These are phyloP conservation scores for Chloroceryle inda DNA, from an alignment of 2,797 vertebrate species.

Conservation along the genomic window DNA sequence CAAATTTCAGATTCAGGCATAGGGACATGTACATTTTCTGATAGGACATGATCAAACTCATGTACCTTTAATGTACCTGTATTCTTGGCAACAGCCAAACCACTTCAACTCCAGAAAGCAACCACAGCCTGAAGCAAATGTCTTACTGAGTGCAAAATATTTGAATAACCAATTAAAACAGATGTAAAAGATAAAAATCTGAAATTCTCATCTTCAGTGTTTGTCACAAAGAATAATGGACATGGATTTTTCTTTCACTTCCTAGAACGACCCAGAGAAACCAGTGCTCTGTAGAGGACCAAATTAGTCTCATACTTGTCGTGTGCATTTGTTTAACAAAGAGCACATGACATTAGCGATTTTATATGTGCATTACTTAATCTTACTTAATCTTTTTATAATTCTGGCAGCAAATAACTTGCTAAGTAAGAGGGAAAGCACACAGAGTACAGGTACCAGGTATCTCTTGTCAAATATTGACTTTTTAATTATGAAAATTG, in stretches of 20 bases:
- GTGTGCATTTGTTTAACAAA: not conserved
- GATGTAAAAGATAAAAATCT: not conserved
- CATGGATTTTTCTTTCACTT: not conserved
- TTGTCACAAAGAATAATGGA: not conserved
- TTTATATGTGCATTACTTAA: not conserved
- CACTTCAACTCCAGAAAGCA: not conserved
- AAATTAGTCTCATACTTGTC: not conserved
- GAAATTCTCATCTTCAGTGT: not conserved
- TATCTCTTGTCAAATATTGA: constrained; percentile 14
- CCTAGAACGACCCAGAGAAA: not conserved
- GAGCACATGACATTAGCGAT: not conserved
- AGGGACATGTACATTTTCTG: rapidly evolving
- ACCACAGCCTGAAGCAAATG: not conserved
- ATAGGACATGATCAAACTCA: not conserved
- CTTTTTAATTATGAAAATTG: not conserved
- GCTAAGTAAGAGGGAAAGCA: not conserved
- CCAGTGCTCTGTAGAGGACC: not conserved
- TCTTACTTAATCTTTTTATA: not conserved
- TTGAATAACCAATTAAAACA: not conserved
- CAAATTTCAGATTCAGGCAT: not conserved
- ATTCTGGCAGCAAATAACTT: not conserved
- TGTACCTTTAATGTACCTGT: not conserved
- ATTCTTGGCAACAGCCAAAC: not conserved
- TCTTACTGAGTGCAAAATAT: not conserved
- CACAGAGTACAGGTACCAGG: not conserved